Percentiles rank a stretch among this genome's conserved stretches.
Conservation (phyloP, 2,113 vertebrate genomes). For the Pipa parva region DNA sequence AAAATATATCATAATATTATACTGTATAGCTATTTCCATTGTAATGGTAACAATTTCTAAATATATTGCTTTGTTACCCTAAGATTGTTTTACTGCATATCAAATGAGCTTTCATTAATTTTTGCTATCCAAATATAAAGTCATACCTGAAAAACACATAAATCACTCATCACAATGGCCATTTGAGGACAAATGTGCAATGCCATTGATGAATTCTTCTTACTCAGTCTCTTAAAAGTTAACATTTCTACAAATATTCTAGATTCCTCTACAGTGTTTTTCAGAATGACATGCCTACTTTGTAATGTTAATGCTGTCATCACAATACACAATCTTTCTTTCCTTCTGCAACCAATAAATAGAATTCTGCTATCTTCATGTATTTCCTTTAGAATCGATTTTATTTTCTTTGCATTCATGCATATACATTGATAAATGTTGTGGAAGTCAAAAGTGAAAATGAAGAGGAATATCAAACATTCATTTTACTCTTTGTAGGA, state of each 20-base stretch:
- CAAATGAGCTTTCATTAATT: too few species aligned
- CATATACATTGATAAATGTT: neutral
- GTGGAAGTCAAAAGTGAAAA: neutral
- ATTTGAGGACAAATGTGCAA: constrained; percentile 5
- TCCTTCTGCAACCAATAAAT: constrained; percentile 3
- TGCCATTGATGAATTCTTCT: neutral
- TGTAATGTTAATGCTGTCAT: neutral
- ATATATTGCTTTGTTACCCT: too few species aligned
- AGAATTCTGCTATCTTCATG: constrained; percentile 1
- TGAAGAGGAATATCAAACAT: neutral
- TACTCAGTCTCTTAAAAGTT: neutral
- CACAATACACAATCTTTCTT: neutral
- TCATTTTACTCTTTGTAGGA: neutral
- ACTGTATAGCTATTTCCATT: too few species aligned
- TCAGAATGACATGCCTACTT: neutral
- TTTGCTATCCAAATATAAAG: too few species aligned
- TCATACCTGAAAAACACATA: too few species aligned
- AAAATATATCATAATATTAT: too few species aligned
- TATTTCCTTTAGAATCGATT: neutral
- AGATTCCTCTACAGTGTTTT: neutral
- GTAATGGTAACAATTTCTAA: too few species aligned
- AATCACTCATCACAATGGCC: neutral
- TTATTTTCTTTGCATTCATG: neutral
- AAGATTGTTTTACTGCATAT: too few species aligned
- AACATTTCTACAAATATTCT: neutral